Percentiles rank a stretch among this genome's conserved stretches.
Evolutionary conservation across 2,113 vertebrate species (phyloP).

Genomic region (Colius striatus): DNA sequence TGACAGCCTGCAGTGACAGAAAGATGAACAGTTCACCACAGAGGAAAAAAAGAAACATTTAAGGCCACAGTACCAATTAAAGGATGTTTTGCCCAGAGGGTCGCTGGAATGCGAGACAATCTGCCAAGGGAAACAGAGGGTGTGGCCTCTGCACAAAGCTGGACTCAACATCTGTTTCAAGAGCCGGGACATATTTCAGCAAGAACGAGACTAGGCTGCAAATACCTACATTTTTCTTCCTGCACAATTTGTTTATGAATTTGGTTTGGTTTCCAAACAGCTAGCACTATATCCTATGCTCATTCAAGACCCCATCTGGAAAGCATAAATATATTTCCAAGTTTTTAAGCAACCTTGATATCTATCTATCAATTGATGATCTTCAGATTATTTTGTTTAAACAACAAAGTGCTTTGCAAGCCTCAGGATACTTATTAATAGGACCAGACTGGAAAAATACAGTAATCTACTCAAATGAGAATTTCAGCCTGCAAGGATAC

Average conservation of each 20-base stretch:
- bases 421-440: conserved; percentile 15
- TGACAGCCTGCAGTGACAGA: background rate
- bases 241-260: background rate
- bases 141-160: conserved; percentile 20
- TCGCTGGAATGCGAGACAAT: conserved; percentile 51
- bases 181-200: conserved; percentile 13
- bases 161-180: conserved; percentile 36
- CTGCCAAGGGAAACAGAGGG: conserved; percentile 68
- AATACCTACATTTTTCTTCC: background rate
- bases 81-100: conserved; percentile 60
- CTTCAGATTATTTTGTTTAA: conserved; percentile 23
- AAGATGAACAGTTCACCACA: background rate
- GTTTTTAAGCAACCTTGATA: background rate
- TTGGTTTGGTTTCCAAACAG: background rate
- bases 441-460: conserved; percentile 19
- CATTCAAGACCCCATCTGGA: background rate
- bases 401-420: background rate
- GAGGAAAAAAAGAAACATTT: conserved; percentile 48
- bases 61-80: conserved; percentile 39
- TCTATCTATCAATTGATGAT: background rate
- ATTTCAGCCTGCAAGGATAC: background rate
- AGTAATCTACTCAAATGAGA: conserved; percentile 10
- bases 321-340: background rate
- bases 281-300: background rate
- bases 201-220: background rate